phyloP scores from a whole-genome alignment of 2,113 vertebrate genomes.

The Scomber colias region DNA sequence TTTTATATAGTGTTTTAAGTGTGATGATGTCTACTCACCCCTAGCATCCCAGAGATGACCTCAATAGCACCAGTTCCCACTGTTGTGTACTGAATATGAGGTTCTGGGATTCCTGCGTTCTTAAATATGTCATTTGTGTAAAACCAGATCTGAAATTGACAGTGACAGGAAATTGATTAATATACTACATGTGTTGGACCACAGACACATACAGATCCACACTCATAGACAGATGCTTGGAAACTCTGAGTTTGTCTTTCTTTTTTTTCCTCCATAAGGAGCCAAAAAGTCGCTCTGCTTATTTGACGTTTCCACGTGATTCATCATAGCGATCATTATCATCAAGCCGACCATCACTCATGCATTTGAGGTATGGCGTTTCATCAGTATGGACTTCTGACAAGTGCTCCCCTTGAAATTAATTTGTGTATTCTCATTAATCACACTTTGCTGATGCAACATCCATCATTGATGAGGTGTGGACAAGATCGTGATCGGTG shows the following conservation, averaged over 20 bases:
- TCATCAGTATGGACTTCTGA: slow-evolving; percentile 72
- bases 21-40: slow-evolving; percentile 82
- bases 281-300: slow-evolving; percentile 39
- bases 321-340: slow-evolving; percentile 70
- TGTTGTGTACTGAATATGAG: slow-evolving; percentile 90
- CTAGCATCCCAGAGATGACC: slow-evolving; percentile 88
- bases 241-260: slow-evolving; percentile 32
- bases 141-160: slow-evolving; percentile 92
- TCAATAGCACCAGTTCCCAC: slow-evolving; percentile 90
- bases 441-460: slow-evolving; percentile 79
- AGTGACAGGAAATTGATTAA: slow-evolving; percentile 25
- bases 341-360: slow-evolving; percentile 62
- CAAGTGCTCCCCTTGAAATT: slow-evolving; percentile 79
- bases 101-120: slow-evolving; percentile 84
- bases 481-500: slow-evolving; percentile 57
- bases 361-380: slow-evolving; percentile 65
- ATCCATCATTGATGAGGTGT: slow-evolving; percentile 78
- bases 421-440: slow-evolving; percentile 80
- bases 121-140: slow-evolving; percentile 92
- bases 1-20: neutral
- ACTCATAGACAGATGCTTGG: slow-evolving; percentile 5
- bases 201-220: neutral
- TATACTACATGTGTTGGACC: neutral
- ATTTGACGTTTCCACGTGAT: slow-evolving; percentile 55
- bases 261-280: neutral